Base-by-base conservation (phyloP, 2,797 vertebrate species). In the Phoeniculus purpureus region DNA sequence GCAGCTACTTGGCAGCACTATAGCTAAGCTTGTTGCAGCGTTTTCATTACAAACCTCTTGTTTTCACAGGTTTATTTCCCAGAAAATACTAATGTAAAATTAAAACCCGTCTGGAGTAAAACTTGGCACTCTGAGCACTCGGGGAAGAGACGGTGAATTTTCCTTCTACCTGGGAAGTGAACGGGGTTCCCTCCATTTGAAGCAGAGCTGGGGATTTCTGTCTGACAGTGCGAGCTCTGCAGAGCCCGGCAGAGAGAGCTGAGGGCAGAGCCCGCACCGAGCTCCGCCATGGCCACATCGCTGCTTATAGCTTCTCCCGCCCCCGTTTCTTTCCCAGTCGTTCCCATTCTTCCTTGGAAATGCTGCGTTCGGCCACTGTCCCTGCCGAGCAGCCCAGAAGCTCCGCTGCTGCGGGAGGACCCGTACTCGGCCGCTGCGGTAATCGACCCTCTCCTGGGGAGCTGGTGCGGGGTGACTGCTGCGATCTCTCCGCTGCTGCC, bases 31-130 rank as follows among this genome's bases (percentile, higher is more conserved):
- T 61, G 61, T 86, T 94, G 92, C 83, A 87, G 92, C 81, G 25
- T 90, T 96, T 94, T 78, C 66, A 56, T 82, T 60, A 45, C 20
- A 78, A 92, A 90, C 34, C 76, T 77, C 84, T 16, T 73, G 56
- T 81, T 91, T 95, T 77, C 87, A 79, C 61, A 86, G 71, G 67
- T 94, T 94, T 95, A 93, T 91, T 94, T 93, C 66, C 73, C 75
- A 62, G 82, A 2, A 8, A 34, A 64, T 55, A 51, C 52, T 31
- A 66, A 3, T 43, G 14, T 16, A 27, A 31, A 7, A 40, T 27
- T 6, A 26, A 51, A 68, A 50, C 54, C 65, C 82, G 25, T 37
- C 79, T 76, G 25, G n/a, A 82, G 61, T 86, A 37, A 65, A 87
- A 27, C 75, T 62, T 29, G 60, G 59, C 27, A 34, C 25, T 27